Evolutionary conservation across 2,888 invertebrate genomes (phyloP).

Genomic region (Ochropleura plecta): DNA sequence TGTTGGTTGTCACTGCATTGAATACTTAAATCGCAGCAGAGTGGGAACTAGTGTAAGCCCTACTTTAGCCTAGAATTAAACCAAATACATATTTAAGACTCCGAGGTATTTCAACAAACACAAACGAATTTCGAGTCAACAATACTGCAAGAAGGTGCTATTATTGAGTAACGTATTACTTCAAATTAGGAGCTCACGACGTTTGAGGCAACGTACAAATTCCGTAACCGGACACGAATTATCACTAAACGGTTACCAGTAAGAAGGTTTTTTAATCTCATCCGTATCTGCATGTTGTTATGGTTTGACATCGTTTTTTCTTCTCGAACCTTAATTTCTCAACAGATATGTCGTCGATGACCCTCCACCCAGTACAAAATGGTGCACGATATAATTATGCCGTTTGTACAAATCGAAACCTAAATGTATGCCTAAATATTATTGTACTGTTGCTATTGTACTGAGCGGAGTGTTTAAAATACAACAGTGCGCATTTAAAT

Average conservation of each 20-base stretch:
- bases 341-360: not conserved
- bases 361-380: not conserved
- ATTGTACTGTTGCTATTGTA: not conserved
- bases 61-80: not conserved
- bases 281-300: slow-evolving; percentile 10
- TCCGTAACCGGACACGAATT: slow-evolving; percentile 72
- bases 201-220: slow-evolving; percentile 61
- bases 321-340: not conserved
- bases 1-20: too few relatives aligned
- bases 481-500: not conserved
- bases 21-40: not conserved
- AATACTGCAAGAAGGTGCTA: slow-evolving; percentile 39
- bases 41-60: not conserved
- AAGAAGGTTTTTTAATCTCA: slow-evolving; percentile 32
- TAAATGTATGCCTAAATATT: not conserved
- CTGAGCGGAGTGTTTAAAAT: not conserved
- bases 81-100: slow-evolving; percentile 11
- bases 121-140: slow-evolving; percentile 14
- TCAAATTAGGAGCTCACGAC: slow-evolving; percentile 77
- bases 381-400: slow-evolving; percentile 6
- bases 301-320: slow-evolving; percentile 9
- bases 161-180: slow-evolving; percentile 64
- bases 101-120: slow-evolving; percentile 22
- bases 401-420: not conserved
- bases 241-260: slow-evolving; percentile 45